Conservation (phyloP, 2,797 vertebrate species). For the Triplophysa bombifrons region DNA sequence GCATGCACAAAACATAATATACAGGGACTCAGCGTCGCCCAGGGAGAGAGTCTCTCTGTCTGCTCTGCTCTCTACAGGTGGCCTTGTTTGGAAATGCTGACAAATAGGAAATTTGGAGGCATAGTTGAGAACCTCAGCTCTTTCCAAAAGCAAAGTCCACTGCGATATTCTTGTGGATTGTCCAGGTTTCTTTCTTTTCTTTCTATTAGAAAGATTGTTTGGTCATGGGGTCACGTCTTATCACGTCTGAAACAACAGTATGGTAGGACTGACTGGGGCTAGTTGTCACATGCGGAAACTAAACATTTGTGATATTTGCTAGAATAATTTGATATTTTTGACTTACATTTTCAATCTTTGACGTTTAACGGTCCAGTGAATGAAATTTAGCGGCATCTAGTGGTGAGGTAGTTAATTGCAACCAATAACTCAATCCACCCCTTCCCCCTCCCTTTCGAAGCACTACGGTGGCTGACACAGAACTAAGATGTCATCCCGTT, state of each 20-base stretch:
- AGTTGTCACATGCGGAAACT: neutral
- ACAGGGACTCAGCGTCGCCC: slow-evolving; percentile 75
- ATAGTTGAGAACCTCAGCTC: slow-evolving; percentile 52
- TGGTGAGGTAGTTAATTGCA: too few relatives aligned
- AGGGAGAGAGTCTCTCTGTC: slow-evolving; percentile 71
- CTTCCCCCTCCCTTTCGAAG: too few relatives aligned
- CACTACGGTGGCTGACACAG: too few relatives aligned
- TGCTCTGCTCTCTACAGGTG: slow-evolving; percentile 73
- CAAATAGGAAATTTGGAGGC: slow-evolving; percentile 76
- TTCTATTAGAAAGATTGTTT: neutral
- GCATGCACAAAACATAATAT: slow-evolving; percentile 81
- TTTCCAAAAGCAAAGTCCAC: slow-evolving; percentile 61
- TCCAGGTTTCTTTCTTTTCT: slow-evolving; percentile 25
- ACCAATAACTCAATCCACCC: too few relatives aligned
- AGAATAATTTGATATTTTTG: too few relatives aligned
- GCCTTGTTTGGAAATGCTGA: slow-evolving; percentile 84
- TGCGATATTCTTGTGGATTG: slow-evolving; percentile 32
- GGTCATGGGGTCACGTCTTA: neutral
- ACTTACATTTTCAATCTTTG: too few relatives aligned
- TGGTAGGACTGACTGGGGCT: neutral
- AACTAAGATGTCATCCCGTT: too few relatives aligned
- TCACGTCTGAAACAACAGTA: neutral
- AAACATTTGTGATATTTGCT: too few relatives aligned
- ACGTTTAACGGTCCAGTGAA: too few relatives aligned
- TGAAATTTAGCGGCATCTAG: too few relatives aligned